Base-by-base conservation (phyloP, 2,113 vertebrate genomes). In the Donacobius atricapilla region DNA sequence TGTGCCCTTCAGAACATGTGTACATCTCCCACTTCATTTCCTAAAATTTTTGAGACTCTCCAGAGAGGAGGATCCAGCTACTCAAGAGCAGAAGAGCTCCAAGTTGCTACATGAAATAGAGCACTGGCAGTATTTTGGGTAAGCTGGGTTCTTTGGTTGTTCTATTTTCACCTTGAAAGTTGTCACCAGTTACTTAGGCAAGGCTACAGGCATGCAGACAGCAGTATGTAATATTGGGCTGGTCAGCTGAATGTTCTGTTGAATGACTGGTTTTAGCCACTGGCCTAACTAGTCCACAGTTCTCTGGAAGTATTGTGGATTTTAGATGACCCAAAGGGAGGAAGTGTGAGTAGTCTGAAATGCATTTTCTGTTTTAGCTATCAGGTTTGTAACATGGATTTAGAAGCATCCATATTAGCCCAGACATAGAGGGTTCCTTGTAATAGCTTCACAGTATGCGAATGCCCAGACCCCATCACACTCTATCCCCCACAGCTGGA, bases 1-100 rank as follows among this genome's bases (percentile, higher is more conserved):
- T 27, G 27, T 98, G 97, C 97, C 97, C 79, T 96, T 93, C 82
- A 95, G 95, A 93, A 91, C 13, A 3, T 97, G 97, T 56, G 40
- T 95, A 84, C 92, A 97, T 81, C 90, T 98, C 23, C 97, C 97
- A 6, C 66, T 97, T 85, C 58, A 79, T 35, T 93, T 97, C 51
- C 83, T 97, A 53, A 96, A 96, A 73, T 51, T 95, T 63, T 27
- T 97, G 73, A 96, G 77, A 42, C 73, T 97, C 31, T 75, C 87
- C 35, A 91, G 64, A 83, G 94, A 96, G 47, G 87, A 96, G n/a
- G 72, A 97, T 47, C 42, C 88, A 47, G 68, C 45, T 53, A 56
- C 45, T 66, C 93, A 97, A 68, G 39, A 94, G 21, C 82, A 87
- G 73, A 98, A 90, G 92, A 89, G 13, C 31, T 71, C 21, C 0